These are phyloP conservation scores for Lycopodina hypogea DNA, from an alignment of 37 sponge, comb jelly and placozoan genomes.

Conservation along the genomic window DNA sequence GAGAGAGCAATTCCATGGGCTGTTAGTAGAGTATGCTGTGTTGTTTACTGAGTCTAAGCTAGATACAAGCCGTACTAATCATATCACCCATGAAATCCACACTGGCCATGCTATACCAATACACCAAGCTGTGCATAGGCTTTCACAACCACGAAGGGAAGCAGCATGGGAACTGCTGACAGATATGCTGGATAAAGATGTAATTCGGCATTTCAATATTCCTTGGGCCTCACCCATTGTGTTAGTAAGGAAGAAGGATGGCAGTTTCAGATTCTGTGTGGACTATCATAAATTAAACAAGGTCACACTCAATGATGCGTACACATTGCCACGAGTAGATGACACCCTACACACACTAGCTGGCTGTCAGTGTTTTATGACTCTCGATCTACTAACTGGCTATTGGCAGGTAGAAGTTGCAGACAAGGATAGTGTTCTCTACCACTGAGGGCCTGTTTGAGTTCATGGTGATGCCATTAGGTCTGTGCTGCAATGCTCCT, in stretches of 20 bases:
- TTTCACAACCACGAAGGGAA: neutral
- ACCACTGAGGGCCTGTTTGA: slow-evolving; percentile 35
- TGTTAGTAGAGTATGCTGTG: neutral
- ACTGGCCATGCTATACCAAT: no score
- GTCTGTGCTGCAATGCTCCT: no score
- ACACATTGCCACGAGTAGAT: slow-evolving; percentile 4
- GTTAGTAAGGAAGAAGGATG: slow-evolving; percentile 13
- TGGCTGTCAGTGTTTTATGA: neutral
- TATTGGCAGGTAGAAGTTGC: slow-evolving; percentile 12
- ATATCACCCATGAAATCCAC: slow-evolving; percentile 1
- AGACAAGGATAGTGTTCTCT: slow-evolving; percentile 4
- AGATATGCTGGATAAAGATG: slow-evolving; percentile 11
- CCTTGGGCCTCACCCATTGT: slow-evolving; percentile 1
- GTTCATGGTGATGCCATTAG: slow-evolving; percentile 34
- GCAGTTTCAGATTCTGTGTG: slow-evolving; percentile 3
- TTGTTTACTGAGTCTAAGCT: neutral
- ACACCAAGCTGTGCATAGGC: slow-evolving; percentile 10
- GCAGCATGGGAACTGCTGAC: neutral
- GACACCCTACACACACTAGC: slow-evolving; percentile 4
- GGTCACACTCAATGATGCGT: slow-evolving; percentile 12
- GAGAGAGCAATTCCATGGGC: neutral
- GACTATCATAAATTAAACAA: slow-evolving; percentile 8
- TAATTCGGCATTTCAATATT: slow-evolving; percentile 7
- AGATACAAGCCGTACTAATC: neutral
- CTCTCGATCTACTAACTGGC: no score